Evolutionary conservation across 1,140 invertebrate species (phyloP).

Genomic region (Globodera rostochiensis): DNA sequence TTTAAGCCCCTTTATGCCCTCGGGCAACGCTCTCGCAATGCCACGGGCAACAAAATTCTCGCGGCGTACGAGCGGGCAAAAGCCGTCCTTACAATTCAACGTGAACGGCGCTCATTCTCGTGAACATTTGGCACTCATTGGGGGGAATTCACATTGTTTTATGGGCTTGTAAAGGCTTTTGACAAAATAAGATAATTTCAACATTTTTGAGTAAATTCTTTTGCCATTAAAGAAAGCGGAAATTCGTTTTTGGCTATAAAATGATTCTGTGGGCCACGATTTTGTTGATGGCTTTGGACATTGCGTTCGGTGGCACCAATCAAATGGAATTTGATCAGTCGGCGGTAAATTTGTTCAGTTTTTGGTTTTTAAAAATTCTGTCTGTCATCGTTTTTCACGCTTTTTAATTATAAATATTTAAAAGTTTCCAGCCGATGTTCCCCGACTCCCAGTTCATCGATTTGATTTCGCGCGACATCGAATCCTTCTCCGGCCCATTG

Average conservation of each 20-base stretch:
- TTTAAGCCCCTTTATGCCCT: too few relatives aligned
- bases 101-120: too few relatives aligned
- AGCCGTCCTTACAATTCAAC: too few relatives aligned
- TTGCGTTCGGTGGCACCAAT: not conserved
- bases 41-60: too few relatives aligned
- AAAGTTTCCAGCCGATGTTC: slow-evolving; percentile 34
- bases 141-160: too few relatives aligned
- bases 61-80: too few relatives aligned
- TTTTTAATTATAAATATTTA: not conserved
- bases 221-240: not conserved
- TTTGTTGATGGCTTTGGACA: not conserved
- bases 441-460: slow-evolving; percentile 62
- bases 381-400: not conserved
- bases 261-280: not conserved
- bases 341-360: not conserved
- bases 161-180: too few relatives aligned
- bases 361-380: not conserved
- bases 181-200: too few relatives aligned
- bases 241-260: not conserved
- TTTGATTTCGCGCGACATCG: slow-evolving; percentile 59
- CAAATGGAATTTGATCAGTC: slow-evolving; percentile 6
- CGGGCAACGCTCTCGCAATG: too few relatives aligned
- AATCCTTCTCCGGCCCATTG: slow-evolving; percentile 54
- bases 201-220: not conserved
- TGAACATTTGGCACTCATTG: too few relatives aligned